Evolutionary conservation across 2,797 vertebrate species (phyloP).

Genomic region (Aulostomus chinensis): DNA sequence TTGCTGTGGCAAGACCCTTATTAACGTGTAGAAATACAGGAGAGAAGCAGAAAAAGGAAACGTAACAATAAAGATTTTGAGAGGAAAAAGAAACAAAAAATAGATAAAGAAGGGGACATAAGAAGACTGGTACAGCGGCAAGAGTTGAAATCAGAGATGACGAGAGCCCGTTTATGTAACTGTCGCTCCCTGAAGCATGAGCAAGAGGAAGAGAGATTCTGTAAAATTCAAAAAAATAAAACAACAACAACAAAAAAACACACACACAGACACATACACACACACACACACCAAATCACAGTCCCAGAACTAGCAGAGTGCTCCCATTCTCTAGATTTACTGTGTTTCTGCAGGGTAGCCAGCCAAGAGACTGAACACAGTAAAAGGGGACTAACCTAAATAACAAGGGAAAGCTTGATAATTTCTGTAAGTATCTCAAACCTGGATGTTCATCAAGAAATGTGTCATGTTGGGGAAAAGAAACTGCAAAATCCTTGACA

Average conservation of each 20-base stretch:
- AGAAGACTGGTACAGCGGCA: conserved; percentile 43
- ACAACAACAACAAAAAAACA: no score
- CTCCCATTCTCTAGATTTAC: conserved; percentile 58
- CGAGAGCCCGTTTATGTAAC: conserved; percentile 79
- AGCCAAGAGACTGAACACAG: conserved; percentile 35
- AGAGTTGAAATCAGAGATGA: conserved; percentile 59
- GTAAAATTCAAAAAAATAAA: conserved; percentile 60
- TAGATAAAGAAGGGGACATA: conserved; percentile 10
- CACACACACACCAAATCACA: no score
- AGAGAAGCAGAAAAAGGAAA: no score
- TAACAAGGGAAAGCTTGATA: conserved; percentile 27
- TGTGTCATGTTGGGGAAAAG: no score
- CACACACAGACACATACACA: no score
- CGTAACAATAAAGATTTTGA: no score
- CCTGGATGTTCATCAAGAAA: no score
- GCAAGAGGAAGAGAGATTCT: conserved; percentile 28
- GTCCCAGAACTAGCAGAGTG: conserved; percentile 53
- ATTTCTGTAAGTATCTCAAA: no score
- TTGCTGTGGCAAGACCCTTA: conserved; percentile 2
- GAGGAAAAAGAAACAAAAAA: conserved; percentile 3
- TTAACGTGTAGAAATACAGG: neutral
- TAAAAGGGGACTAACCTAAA: conserved; percentile 54
- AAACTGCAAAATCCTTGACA: no score
- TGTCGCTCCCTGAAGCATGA: conserved; percentile 64
- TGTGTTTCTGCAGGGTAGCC: conserved; percentile 50